Conservation (phyloP, 2,113 vertebrate species). For the Pampusana beccarii region DNA sequence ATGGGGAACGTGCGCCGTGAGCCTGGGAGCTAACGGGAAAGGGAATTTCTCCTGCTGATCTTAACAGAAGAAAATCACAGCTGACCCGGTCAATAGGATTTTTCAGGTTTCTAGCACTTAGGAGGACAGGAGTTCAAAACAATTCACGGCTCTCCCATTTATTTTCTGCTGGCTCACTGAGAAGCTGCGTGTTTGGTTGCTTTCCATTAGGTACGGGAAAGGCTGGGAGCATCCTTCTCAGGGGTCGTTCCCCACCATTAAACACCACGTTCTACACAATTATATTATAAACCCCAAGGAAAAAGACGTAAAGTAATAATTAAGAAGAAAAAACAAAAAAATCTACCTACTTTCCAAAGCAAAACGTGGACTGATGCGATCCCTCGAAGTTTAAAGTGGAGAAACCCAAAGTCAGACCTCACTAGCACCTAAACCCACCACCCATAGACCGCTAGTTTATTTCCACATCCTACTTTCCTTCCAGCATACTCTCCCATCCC, state of each 20-base stretch:
- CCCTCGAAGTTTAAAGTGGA: background rate
- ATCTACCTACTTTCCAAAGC: background rate
- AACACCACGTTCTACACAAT: background rate
- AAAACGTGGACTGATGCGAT: rapidly evolving
- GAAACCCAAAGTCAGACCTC: background rate
- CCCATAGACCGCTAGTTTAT: background rate
- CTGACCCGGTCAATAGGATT: background rate
- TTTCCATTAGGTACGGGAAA: background rate
- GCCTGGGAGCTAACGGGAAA: rapidly evolving
- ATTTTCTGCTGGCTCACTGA: background rate
- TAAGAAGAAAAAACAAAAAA: too few species aligned
- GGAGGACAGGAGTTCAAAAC: background rate
- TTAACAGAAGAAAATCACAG: background rate
- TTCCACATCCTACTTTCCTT: background rate
- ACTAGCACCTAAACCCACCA: background rate
- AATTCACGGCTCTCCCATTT: background rate
- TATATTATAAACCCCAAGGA: background rate
- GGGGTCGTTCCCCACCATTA: background rate
- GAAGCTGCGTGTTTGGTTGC: background rate
- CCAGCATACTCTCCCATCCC: background rate
- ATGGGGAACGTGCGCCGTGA: background rate
- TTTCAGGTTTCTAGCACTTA: background rate
- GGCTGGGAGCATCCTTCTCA: background rate
- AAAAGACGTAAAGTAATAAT: background rate
- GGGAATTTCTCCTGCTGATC: background rate